A percentile compares a stretch with the other conserved stretches of the same genome.
These are phyloP conservation scores for Pocillopora meandrina DNA, from an alignment of 92 coral and sea anemone species.

Conservation along the genomic window DNA sequence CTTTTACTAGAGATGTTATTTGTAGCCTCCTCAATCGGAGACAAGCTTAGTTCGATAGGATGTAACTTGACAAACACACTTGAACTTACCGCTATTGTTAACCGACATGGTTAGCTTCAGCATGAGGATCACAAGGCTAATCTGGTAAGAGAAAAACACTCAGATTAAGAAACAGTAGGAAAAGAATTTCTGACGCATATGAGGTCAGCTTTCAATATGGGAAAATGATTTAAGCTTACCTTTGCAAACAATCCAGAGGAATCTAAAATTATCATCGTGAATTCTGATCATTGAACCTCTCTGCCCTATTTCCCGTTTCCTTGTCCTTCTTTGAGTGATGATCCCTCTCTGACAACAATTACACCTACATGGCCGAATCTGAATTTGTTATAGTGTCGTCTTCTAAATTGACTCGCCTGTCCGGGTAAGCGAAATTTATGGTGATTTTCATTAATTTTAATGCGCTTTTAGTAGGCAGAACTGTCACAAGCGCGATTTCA, in stretches of 20 bases:
- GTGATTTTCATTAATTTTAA: constrained; percentile 83
- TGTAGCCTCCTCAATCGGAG: constrained; percentile 21
- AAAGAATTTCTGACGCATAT: neutral
- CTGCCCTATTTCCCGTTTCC: neutral
- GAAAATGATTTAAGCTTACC: neutral
- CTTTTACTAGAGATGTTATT: neutral
- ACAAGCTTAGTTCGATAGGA: constrained; percentile 20
- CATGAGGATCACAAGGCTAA: constrained; percentile 35
- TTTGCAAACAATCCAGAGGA: constrained; percentile 15
- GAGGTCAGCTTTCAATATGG: neutral
- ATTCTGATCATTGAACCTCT: neutral
- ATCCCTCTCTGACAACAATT: neutral
- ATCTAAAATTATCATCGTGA: constrained; percentile 16
- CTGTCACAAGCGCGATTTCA: constrained; percentile 17
- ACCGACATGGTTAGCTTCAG: constrained; percentile 37
- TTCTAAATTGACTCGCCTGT: constrained; percentile 43
- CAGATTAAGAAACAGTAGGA: neutral
- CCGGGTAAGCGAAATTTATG: constrained; percentile 58
- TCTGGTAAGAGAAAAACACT: constrained; percentile 6
- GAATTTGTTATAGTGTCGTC: constrained; percentile 10
- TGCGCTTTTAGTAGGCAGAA: constrained; percentile 57
- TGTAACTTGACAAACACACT: neutral
- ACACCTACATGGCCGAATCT: constrained; percentile 3
- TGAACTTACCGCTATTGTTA: constrained; percentile 33
- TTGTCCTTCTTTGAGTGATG: neutral